Conservation (phyloP, 2,888 invertebrate species). For the Drosophila merina region DNA sequence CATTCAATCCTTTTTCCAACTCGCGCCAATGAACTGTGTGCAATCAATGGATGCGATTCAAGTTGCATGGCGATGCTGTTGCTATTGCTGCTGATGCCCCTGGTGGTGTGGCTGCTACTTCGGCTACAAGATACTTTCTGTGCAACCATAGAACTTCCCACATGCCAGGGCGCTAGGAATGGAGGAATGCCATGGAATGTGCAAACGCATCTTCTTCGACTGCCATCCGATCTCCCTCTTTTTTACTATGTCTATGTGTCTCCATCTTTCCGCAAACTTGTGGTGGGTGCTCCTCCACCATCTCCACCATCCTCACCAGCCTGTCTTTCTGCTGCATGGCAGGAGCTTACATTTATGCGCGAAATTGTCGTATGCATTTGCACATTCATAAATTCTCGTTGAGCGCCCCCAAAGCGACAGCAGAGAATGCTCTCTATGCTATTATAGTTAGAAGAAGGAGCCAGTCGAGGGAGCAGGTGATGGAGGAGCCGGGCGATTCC, state of each 20-base stretch:
- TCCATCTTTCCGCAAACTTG: conserved; percentile 28
- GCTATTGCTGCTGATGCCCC: background rate
- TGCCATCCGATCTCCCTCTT: conserved; percentile 48
- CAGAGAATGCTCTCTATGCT: conserved; percentile 54
- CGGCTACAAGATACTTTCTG: conserved; percentile 74
- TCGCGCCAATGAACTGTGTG: conserved; percentile 72
- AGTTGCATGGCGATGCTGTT: conserved; percentile 19
- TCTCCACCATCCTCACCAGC: background rate
- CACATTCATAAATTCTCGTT: conserved; percentile 79
- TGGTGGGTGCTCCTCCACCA: conserved; percentile 30
- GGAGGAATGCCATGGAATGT: conserved; percentile 71
- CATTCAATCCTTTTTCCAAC: conserved; percentile 17
- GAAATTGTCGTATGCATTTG: conserved; percentile 79
- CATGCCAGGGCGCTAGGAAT: conserved; percentile 54
- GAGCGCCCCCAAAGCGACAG: conserved; percentile 76
- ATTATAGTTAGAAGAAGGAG: conserved; percentile 15
- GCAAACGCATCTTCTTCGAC: conserved; percentile 77
- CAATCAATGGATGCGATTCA: conserved; percentile 73
- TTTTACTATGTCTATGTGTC: background rate
- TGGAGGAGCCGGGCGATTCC: background rate
- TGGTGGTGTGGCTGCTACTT: conserved; percentile 26
- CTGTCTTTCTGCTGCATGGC: conserved; percentile 26
- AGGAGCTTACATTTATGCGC: conserved; percentile 78
- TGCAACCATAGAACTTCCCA: conserved; percentile 71
- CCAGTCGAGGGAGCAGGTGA: background rate